Conservation (phyloP, 2,113 vertebrate species). For the Megaptera novaeangliae region DNA sequence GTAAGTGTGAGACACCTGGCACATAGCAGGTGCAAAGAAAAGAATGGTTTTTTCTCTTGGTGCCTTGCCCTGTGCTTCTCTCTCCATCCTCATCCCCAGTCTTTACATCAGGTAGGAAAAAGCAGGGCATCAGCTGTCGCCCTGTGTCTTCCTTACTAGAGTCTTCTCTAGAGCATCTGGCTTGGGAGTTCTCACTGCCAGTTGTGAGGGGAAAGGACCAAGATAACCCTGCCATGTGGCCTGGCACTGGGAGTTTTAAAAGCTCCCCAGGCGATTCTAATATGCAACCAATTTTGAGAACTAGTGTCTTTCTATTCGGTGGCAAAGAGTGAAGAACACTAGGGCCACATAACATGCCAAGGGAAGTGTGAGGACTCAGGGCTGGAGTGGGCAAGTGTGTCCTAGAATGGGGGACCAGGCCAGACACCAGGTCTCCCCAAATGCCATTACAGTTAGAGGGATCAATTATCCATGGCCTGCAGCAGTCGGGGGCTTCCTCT, state of each 20-base stretch:
- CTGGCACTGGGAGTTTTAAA: background rate
- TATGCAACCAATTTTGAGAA: background rate
- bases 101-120: background rate
- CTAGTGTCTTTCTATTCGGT: background rate
- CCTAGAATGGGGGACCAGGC: background rate
- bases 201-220: background rate
- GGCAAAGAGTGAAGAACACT: background rate
- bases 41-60: background rate
- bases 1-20: background rate
- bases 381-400: background rate
- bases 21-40: background rate
- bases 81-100: background rate
- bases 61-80: background rate
- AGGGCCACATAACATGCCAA: background rate
- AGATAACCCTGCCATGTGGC: background rate
- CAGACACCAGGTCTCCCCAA: background rate
- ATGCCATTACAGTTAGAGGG: background rate
- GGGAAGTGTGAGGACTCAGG: background rate
- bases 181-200: background rate
- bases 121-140: background rate
- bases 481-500: background rate
- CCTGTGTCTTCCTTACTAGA: background rate
- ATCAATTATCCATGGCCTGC: rapidly evolving
- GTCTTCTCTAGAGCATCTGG: background rate
- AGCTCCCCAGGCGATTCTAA: background rate